Evolutionary conservation across 2,113 vertebrate species (phyloP).

Genomic region (Eonycteris spelaea): DNA sequence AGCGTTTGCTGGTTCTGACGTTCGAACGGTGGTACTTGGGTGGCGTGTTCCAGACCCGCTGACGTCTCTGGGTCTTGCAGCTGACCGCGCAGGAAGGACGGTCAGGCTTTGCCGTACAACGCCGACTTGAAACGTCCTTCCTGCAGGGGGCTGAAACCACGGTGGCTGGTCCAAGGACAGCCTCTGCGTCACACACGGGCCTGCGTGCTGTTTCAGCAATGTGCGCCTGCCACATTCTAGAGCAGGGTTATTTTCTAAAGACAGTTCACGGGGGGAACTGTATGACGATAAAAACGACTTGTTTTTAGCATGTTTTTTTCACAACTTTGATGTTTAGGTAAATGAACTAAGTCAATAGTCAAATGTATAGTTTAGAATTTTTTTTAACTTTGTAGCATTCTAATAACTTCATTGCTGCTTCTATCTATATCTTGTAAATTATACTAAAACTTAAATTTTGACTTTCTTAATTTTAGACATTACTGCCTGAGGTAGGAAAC

Average conservation of each 20-base stretch:
- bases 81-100: background rate
- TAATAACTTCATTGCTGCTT: background rate
- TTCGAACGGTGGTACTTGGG: background rate
- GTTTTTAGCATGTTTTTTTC: background rate
- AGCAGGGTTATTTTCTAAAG: background rate
- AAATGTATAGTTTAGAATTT: background rate
- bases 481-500: conserved; percentile 90
- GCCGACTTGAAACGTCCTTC: background rate
- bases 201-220: background rate
- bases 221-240: background rate
- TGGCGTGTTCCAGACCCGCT: background rate
- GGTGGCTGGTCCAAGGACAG: background rate
- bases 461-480: conserved; percentile 79
- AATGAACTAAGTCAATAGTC: background rate
- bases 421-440: background rate
- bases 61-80: background rate
- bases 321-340: background rate
- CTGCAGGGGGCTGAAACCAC: background rate
- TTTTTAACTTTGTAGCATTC: background rate
- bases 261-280: background rate
- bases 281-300: background rate
- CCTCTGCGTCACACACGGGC: background rate
- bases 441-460: background rate
- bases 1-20: background rate
- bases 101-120: background rate